Evolutionary conservation across 2,113 vertebrate species (phyloP).

Genomic region (Poicephalus gulielmi): DNA sequence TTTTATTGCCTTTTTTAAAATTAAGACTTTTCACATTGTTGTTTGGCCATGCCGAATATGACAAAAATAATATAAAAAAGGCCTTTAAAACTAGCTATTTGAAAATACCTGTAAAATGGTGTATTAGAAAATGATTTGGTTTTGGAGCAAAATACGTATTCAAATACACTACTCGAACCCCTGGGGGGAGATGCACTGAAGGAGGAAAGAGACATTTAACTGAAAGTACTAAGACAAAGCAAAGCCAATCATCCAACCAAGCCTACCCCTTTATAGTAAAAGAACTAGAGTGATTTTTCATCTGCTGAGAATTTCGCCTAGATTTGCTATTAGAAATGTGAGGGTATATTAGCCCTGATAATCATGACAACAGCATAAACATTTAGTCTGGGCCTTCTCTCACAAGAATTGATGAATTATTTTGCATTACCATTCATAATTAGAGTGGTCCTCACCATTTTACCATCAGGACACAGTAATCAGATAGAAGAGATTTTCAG

Average conservation of each 20-base stretch:
- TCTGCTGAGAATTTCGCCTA: background rate
- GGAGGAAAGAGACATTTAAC: background rate
- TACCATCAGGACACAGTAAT: background rate
- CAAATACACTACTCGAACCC: background rate
- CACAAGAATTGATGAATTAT: background rate
- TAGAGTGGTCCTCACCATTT: background rate
- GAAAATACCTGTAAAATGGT: background rate
- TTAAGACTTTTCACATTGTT: background rate
- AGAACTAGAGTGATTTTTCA: background rate
- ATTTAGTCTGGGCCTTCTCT: background rate
- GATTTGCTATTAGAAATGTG: background rate
- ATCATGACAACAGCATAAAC: background rate
- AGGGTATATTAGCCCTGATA: background rate
- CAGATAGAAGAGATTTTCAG: background rate
- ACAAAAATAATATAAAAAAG: background rate
- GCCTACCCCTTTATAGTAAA: background rate
- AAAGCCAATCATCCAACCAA: background rate
- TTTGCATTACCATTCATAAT: conserved; percentile 9
- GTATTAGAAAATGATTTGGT: background rate
- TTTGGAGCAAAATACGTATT: background rate
- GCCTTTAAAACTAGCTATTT: background rate
- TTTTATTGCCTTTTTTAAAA: background rate
- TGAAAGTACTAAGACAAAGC: background rate
- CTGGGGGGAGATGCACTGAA: background rate
- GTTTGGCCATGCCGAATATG: background rate